phyloP scores from a whole-genome alignment of 2,888 invertebrate genomes.

The Drosophila emarginata region DNA sequence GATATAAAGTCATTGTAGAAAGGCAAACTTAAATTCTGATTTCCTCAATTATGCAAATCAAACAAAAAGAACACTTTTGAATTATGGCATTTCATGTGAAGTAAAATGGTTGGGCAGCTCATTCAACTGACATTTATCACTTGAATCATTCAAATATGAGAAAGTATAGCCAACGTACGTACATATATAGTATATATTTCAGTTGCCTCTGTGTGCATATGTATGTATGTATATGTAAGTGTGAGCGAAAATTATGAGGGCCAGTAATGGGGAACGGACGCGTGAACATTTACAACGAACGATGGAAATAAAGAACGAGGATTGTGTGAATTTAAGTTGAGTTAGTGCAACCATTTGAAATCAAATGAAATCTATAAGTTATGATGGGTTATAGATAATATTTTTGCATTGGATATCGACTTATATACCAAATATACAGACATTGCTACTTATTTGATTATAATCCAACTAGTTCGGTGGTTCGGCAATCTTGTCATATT shows the following conservation, averaged over 20 bases:
- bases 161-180: slow-evolving; percentile 26
- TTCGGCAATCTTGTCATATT: slow-evolving; percentile 10
- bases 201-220: slow-evolving; percentile 28
- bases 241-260: slow-evolving; percentile 47
- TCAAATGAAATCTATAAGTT: slow-evolving; percentile 32
- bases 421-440: background rate
- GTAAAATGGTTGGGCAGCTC: slow-evolving; percentile 19
- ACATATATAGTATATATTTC: slow-evolving; percentile 35
- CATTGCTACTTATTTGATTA: background rate
- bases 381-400: background rate
- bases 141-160: slow-evolving; percentile 64
- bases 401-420: no score
- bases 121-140: slow-evolving; percentile 52
- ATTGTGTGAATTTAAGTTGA: slow-evolving; percentile 28
- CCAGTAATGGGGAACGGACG: slow-evolving; percentile 43
- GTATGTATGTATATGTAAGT: slow-evolving; percentile 8
- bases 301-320: slow-evolving; percentile 10
- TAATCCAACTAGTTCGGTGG: background rate
- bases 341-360: slow-evolving; percentile 26
- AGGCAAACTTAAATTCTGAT: background rate
- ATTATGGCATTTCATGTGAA: slow-evolving; percentile 56
- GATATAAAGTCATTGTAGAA: slow-evolving; percentile 14
- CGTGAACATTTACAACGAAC: slow-evolving; percentile 50
- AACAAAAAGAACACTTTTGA: slow-evolving; percentile 39
- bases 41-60: background rate